These are phyloP conservation scores for Tokudaia tokunoshimensis DNA, from an alignment of 2,797 vertebrate species.

Conservation along the genomic window DNA sequence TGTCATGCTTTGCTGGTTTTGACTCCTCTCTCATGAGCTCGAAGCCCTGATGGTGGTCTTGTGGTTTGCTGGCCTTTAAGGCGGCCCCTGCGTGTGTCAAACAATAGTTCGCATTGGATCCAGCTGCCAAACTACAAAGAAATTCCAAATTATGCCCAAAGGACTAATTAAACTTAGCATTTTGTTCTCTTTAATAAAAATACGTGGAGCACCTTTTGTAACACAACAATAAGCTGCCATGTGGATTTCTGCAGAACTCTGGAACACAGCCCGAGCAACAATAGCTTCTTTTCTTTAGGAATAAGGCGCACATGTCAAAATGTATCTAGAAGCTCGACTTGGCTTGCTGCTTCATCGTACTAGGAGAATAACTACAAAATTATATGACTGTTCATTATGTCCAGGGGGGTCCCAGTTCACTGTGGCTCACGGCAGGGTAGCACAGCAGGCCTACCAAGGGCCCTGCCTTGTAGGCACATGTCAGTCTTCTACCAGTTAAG, in stretches of 20 bases:
- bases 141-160: conserved; percentile 79
- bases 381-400: conserved; percentile 78
- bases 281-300: conserved; percentile 80
- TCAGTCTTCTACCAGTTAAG: conserved; percentile 60
- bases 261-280: conserved; percentile 78
- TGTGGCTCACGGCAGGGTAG: conserved; percentile 32
- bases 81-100: background rate
- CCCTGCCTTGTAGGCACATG: conserved; percentile 27
- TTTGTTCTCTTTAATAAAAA: conserved; percentile 76
- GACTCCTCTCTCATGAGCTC: conserved; percentile 56
- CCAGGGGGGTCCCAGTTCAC: conserved; percentile 59
- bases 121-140: conserved; percentile 67
- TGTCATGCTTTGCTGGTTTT: conserved; percentile 29
- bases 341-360: conserved; percentile 76
- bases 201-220: conserved; percentile 79
- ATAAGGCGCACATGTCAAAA: conserved; percentile 82
- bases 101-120: conserved; percentile 60
- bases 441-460: conserved; percentile 44
- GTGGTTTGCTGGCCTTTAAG: conserved; percentile 13
- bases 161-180: conserved; percentile 78
- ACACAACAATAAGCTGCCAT: conserved; percentile 72
- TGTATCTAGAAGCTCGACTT: conserved; percentile 81
- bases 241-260: conserved; percentile 76
- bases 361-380: conserved; percentile 78
- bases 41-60: conserved; percentile 41